Percentiles rank a stretch among this genome's conserved stretches.
phyloP scores from a whole-genome alignment of 1,140 invertebrate species.

The Ladona fulva region DNA sequence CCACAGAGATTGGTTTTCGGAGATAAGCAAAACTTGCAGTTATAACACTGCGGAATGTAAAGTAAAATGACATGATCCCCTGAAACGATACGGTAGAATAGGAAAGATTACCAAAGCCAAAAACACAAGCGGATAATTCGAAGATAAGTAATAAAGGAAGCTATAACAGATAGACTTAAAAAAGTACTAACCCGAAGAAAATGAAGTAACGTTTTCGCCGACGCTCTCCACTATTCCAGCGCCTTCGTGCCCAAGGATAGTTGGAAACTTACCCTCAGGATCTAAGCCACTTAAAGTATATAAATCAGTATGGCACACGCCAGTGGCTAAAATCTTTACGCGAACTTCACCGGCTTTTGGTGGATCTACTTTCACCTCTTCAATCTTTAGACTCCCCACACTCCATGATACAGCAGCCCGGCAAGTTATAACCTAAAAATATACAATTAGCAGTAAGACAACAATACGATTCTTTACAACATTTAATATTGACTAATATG shows the following conservation, averaged over 20 bases:
- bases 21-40: constrained; percentile 94
- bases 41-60: constrained; percentile 91
- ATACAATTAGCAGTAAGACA: no score
- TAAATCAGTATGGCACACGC: constrained; percentile 96
- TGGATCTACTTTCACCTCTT: constrained; percentile 89
- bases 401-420: constrained; percentile 88
- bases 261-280: constrained; percentile 89
- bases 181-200: constrained; percentile 55
- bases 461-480: no score
- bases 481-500: no score
- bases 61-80: constrained; percentile 95
- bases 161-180: no score
- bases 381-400: constrained; percentile 73
- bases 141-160: no score
- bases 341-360: constrained; percentile 75
- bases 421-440: constrained; percentile 66
- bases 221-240: constrained; percentile 93
- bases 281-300: constrained; percentile 89
- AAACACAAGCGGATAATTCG: no score
- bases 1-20: constrained; percentile 95
- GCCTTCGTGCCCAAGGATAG: constrained; percentile 89
- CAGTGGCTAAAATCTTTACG: constrained; percentile 71
- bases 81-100: constrained; percentile 29
- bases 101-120: background rate
- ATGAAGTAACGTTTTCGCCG: constrained; percentile 83